phyloP scores from a whole-genome alignment of 2,888 invertebrate species.

The Drosophila anomalata region DNA sequence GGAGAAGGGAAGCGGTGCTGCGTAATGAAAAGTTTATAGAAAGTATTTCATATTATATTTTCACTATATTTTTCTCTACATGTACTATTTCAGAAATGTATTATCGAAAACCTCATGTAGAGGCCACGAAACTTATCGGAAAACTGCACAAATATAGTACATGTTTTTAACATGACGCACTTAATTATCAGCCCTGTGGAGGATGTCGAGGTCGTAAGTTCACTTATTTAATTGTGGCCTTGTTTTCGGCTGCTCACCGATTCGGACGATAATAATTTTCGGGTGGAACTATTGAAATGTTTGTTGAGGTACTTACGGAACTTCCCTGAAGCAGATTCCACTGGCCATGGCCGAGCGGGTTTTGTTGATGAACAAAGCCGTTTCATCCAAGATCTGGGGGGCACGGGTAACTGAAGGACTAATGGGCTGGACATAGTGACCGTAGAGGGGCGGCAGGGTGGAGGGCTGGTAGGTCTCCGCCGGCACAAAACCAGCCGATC shows the following conservation, averaged over 20 bases:
- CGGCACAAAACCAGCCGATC: slow-evolving; percentile 47
- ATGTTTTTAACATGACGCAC: slow-evolving; percentile 38
- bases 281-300: slow-evolving; percentile 5
- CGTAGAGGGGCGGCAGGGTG: slow-evolving; percentile 27
- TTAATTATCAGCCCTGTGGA: slow-evolving; percentile 66
- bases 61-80: too few relatives aligned
- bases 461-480: slow-evolving; percentile 74
- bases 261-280: slow-evolving; percentile 43
- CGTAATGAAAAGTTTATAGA: not conserved
- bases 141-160: slow-evolving; percentile 13
- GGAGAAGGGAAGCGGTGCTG: slow-evolving; percentile 80
- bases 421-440: slow-evolving; percentile 59
- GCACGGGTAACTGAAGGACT: slow-evolving; percentile 80
- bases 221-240: slow-evolving; percentile 48
- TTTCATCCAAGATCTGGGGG: slow-evolving; percentile 75
- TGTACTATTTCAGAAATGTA: not conserved
- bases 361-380: slow-evolving; percentile 81
- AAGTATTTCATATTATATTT: not conserved
- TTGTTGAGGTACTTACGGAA: slow-evolving; percentile 80
- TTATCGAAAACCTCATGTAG: not conserved
- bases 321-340: slow-evolving; percentile 83
- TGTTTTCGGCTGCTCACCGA: slow-evolving; percentile 46
- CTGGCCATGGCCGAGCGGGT: slow-evolving; percentile 82
- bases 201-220: slow-evolving; percentile 72
- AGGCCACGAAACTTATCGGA: not conserved